Conservation (phyloP, 2,113 vertebrate species). For the Camelus dromedarius region DNA sequence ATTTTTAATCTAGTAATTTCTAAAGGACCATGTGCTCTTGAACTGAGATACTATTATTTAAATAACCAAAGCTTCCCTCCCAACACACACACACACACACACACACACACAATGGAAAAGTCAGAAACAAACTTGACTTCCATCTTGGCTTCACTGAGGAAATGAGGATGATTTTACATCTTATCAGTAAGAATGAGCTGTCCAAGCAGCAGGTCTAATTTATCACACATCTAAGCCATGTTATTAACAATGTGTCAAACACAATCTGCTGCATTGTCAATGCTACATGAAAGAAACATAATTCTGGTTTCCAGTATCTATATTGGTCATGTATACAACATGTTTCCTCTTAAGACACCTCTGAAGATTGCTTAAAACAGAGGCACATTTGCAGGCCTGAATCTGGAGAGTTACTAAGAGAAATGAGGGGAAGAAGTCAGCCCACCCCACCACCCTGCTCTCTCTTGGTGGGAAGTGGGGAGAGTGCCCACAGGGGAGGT, state of each 20-base stretch:
- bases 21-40: background rate
- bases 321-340: background rate
- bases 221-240: constrained; percentile 34
- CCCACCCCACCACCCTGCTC: background rate
- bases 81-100: background rate
- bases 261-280: constrained; percentile 50
- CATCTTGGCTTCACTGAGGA: background rate
- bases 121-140: background rate
- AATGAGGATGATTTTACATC: constrained; percentile 15
- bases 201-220: background rate
- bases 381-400: background rate
- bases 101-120: background rate
- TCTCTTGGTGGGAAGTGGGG: background rate
- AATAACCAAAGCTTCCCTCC: background rate
- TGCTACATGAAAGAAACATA: constrained; percentile 25
- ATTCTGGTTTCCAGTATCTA: background rate
- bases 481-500: no score
- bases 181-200: background rate
- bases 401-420: background rate
- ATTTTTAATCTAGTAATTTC: background rate
- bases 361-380: constrained; percentile 43
- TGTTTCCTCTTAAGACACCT: constrained; percentile 28
- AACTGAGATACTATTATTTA: background rate
- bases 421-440: background rate
- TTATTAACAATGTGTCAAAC: constrained; percentile 60